Evolutionary conservation across 2,888 invertebrate species (phyloP), one percentile per base, ranked within the genome.

Genomic region (Thereva unica): DNA sequence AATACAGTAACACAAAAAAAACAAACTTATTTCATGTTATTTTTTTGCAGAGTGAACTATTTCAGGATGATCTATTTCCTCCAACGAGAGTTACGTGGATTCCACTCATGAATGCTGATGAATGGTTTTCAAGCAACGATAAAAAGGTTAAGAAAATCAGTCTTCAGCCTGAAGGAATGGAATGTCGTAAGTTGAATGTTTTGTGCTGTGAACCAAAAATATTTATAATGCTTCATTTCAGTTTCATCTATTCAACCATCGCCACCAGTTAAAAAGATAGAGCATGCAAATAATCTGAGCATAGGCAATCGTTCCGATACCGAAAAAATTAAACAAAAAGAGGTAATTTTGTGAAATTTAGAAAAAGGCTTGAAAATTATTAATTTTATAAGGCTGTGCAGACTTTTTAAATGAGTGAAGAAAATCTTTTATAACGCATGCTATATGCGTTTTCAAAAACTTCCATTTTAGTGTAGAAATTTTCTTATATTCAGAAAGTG

Each of bases 11-110:
- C 45, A 49, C 44, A 42, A 59, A 64, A n/a, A 45, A 35, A 65
- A 66, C 61, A 59, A 54, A 64, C 68, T 64, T 52, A 49, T 40
- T 45, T 55, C 45, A 65, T 64, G 54, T 47, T 49, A 38, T 66
- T 45, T 37, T 61, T 47, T 69, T 55, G 42, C 71, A 95, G 95
- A 92, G 89, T 76, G 96, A 96, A 78, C 84, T 93, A 71, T 98
- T 98, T 86, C 97, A 98, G 89, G 96, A 97, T 80, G 97, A 98
- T 84, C 83, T 98, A 68, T 97, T 96, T 81, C 97, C 97, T 9
- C 92, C 93, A 23, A 96, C 96, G 2, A 86, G 88, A 76, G 90
- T 94, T 67, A 91, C 91, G 72, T 96, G 96, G 96, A 83, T 86
- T 76, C 85, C 95, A 53, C 87, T 89, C 67, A 83, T 91, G 82